Evolutionary conservation across 2,797 vertebrate genomes (phyloP).

Genomic region (Arnoldichthys spilopterus): DNA sequence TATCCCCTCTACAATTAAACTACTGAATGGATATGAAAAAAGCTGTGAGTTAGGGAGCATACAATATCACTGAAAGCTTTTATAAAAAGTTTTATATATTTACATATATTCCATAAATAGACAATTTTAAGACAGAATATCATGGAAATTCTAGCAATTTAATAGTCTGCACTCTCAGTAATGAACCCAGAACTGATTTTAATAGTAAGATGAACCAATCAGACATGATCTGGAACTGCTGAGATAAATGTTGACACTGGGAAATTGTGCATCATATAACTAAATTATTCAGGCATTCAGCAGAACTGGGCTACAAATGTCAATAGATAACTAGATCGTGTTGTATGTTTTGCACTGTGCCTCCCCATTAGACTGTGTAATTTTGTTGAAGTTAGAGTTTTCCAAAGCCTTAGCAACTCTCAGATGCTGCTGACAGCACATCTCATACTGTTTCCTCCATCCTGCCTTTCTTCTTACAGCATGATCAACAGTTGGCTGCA

Average conservation of each 20-base stretch:
- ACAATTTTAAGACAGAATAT: neutral
- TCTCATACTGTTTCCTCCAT: neutral
- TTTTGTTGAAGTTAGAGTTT: neutral
- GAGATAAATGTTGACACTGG: neutral
- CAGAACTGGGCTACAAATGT: neutral
- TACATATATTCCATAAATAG: neutral
- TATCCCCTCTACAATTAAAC: slow-evolving; percentile 23
- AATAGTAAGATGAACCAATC: neutral
- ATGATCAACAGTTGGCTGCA: neutral
- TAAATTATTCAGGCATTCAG: slow-evolving; percentile 30
- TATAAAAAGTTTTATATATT: too few species aligned
- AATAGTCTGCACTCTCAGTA: neutral
- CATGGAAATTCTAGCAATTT: neutral
- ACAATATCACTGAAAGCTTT: neutral
- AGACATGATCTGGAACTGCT: neutral
- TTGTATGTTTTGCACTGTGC: neutral
- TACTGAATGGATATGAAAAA: slow-evolving; percentile 21
- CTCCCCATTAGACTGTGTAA: neutral
- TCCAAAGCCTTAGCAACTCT: neutral
- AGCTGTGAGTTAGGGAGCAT: neutral
- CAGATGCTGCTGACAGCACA: neutral
- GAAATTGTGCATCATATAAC: slow-evolving; percentile 6
- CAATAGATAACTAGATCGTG: neutral
- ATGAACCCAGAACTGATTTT: neutral
- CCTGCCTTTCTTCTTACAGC: neutral